A percentile compares a stretch with the other conserved stretches of the same genome.
Evolutionary conservation across 2,113 vertebrate genomes (phyloP).

Genomic region (Cercopithecus mona): DNA sequence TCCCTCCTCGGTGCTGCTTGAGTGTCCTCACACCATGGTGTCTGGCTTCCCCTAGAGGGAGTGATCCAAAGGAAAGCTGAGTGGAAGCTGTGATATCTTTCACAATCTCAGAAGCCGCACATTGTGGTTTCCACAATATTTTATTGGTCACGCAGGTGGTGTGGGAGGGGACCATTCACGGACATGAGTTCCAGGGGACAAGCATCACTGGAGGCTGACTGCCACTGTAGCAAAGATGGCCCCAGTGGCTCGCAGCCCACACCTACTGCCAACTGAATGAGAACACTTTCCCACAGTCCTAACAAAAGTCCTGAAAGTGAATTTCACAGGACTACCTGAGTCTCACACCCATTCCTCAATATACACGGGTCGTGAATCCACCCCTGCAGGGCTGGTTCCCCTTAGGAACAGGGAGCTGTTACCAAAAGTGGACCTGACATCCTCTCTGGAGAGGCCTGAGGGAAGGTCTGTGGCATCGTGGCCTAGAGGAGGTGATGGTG

Average conservation of each 20-base stretch:
- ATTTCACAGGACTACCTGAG: not conserved
- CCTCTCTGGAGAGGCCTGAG: not conserved
- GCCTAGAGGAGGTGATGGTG: not conserved
- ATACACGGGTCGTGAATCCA: no score
- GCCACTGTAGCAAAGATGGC: not conserved
- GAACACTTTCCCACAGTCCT: not conserved
- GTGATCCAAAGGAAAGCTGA: not conserved
- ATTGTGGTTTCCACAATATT: rapidly evolving
- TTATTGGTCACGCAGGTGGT: not conserved
- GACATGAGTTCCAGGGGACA: not conserved
- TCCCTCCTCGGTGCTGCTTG: not conserved
- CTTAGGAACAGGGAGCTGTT: not conserved
- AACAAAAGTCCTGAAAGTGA: not conserved
- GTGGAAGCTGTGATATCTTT: rapidly evolving
- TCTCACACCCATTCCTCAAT: not conserved
- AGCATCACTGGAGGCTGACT: not conserved
- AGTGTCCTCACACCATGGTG: rapidly evolving
- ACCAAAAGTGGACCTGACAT: not conserved
- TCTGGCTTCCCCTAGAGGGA: not conserved
- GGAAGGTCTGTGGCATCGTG: not conserved
- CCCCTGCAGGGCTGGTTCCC: not conserved
- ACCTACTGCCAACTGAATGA: not conserved
- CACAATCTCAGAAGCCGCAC: not conserved
- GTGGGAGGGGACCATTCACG: no score
- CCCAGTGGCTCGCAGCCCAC: rapidly evolving